Base-by-base conservation (phyloP, 2,113 vertebrate species). In the Columba livia region DNA sequence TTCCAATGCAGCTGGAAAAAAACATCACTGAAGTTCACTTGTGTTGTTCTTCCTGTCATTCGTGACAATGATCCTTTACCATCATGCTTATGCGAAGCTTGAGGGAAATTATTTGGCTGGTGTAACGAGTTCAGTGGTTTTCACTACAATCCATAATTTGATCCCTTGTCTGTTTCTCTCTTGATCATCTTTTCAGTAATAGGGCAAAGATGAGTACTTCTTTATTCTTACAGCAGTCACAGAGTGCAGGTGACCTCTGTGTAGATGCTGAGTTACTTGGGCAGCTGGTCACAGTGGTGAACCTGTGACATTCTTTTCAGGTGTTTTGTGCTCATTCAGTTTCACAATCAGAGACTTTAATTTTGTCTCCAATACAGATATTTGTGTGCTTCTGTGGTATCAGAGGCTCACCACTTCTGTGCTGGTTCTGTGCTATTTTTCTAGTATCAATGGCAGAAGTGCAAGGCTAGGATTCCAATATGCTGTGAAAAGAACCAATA, bases 11-110 rank as follows among this genome's bases (percentile, higher is more conserved):
- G 44, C 15, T 51, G 14, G 50, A 12, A 60, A 42, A 75, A 83
- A 23, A 21, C 7, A 12, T 26, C 5, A 8, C 56, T 29, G 29
- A 66, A 48, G 4, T n/a, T 91, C 28, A 7, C 15, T 20, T 57
- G 19, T 38, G 2, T 75, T 70, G 5, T 31, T 77, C 26, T 53
- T n/a, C 12, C 10, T 77, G 3, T 24, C 0, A 0, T 40, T 71
- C 2, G 1, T 74, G 61, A 50, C 31, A 70, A 2, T 38, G 17
- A 11, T 78, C 1, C 24, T 81, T 18, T 54, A 28, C 40, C 7
- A 1, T 31, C 29, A 65, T 1, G 19, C 10, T 12, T 21, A 12
- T 0, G 2, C 20, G 81, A 44, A 74, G 6, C 15, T 73, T 26
- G 36, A n/a, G 16, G 44, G 40, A 31, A 10, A 11, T 31, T 81